Evolutionary conservation across 2,888 invertebrate species (phyloP), one percentile per base, ranked within the genome.

Genomic region (Gari tellinella): DNA sequence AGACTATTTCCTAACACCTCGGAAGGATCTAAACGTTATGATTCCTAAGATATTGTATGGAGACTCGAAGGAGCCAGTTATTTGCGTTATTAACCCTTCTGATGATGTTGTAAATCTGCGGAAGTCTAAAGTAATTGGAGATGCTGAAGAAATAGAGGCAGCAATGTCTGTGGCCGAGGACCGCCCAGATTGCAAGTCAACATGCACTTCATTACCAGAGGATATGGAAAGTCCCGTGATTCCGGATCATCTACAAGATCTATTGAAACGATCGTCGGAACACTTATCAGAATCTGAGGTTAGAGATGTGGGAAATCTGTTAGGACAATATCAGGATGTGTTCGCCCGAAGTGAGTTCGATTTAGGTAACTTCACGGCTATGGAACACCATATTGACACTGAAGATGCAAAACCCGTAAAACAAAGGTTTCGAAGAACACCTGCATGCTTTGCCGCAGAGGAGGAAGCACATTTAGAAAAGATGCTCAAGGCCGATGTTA

Each of bases 341-440:
- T 79, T 79, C 46, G 68, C 70, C 1, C 60, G 60, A 41, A 37
- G 49, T 40, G 70, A 72, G 19, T 62, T 56, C 38, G 76, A 76
- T 41, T 26, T 77, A 0, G 73, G 77, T 2, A 53, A 53, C 5
- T 73, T 77, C 31, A 52, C 72, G 0, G 70, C 37, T 1, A 57
- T 77, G 8, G 62, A 70, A 15, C 76, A 76, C 23, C 4, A 17
- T 1, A 77, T 80, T 17, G 46, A 77, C 19, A 77, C 77, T 2
- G 68, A 57, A 2, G n/a, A 40, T 12, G 61, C 63, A 8, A 52
- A 23, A 21, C 75, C 75, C 26, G 38, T 73, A 0, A 65, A 73
- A 26, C 67, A 70, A 37, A 15, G 70, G n/a, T 52, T 68, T 56
- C 41, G 80, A 12, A 15, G 76, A 40, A 76, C 67, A 5, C 75